These are phyloP conservation scores for Crepidodera aurea DNA, from an alignment of 2,888 invertebrate species.

Conservation along the genomic window DNA sequence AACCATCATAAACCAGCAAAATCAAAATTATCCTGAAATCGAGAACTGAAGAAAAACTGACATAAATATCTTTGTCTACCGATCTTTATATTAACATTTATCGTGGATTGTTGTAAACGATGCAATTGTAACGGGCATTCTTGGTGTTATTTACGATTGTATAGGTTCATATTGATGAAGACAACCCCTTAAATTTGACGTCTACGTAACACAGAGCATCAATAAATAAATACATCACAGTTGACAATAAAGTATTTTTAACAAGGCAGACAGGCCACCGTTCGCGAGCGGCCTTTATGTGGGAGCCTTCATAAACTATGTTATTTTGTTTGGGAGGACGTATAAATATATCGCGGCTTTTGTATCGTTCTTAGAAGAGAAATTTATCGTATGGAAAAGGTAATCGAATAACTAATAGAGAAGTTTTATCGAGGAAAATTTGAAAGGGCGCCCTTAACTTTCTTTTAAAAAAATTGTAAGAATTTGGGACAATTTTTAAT, in stretches of 20 bases:
- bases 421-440: too few relatives aligned
- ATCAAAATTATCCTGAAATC: background rate
- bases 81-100: slow-evolving; percentile 24
- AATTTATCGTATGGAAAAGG: too few relatives aligned
- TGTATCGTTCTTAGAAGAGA: too few relatives aligned
- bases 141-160: slow-evolving; percentile 38
- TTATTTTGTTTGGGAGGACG: slow-evolving; percentile 9
- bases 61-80: slow-evolving; percentile 17
- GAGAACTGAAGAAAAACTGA: slow-evolving; percentile 1
- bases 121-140: slow-evolving; percentile 36
- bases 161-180: slow-evolving; percentile 41
- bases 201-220: slow-evolving; percentile 38
- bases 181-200: slow-evolving; percentile 47
- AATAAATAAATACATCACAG: slow-evolving; percentile 42
- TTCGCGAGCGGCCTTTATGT: slow-evolving; percentile 36
- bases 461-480: too few relatives aligned
- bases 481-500: too few relatives aligned
- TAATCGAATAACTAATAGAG: too few relatives aligned
- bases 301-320: slow-evolving; percentile 32
- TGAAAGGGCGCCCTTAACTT: too few relatives aligned
- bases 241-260: slow-evolving; percentile 52
- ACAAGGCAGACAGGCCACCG: slow-evolving; percentile 49
- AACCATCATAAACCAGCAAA: background rate
- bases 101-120: slow-evolving; percentile 34
- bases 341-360: background rate